Base-by-base conservation (phyloP, 2,888 invertebrate species). In the Lithophane leautieri region DNA sequence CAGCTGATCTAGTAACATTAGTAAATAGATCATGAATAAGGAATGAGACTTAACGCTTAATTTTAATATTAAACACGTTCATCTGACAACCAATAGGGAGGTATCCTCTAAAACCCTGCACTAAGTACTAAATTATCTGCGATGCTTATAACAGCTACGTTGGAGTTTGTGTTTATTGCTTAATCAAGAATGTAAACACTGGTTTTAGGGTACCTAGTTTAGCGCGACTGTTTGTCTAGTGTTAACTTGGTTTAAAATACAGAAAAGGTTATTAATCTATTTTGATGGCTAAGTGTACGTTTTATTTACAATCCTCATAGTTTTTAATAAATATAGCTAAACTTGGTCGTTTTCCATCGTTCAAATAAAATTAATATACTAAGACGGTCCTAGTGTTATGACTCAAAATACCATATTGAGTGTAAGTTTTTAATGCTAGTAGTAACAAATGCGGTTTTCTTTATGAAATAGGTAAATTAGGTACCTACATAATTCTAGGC, bases 131-230 rank as follows among this genome's bases (percentile, higher is more conserved):
- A 40, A 67, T 72, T 58, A 70, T 82, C 61, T 62, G 0, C 56
- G n/a, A 40, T 16, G 52, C 75, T 54, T 58, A 74, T 47, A 70
- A 22, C 44, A 44, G 52, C 60, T 72, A n/a, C 34, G 25, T 50
- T 60, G 54, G 66, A 68, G 52, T 63, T 56, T 62, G 44, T 66
- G 58, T 78, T 54, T 66, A 70, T 50, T 54, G 47, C 70, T 54
- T 70, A 58, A 68, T 82, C 82, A 77, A 25, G 44, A 54, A 60
- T 70, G 62, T 66, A 63, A 67, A 77, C 70, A 82, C 58, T 34
- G 42, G 40, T 47, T 71, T 34, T 28, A 50, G 70, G 28, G 58
- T 62, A 70, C 34, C 70, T 67, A 67, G 47, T 47, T 42, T 12
- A 54, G n/a, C n/a, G 34, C 16, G 6, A 16, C 54, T 76, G 68